These are phyloP conservation scores for Apodemus speciosus DNA, from an alignment of 2,113 vertebrate genomes.

Conservation along the genomic window DNA sequence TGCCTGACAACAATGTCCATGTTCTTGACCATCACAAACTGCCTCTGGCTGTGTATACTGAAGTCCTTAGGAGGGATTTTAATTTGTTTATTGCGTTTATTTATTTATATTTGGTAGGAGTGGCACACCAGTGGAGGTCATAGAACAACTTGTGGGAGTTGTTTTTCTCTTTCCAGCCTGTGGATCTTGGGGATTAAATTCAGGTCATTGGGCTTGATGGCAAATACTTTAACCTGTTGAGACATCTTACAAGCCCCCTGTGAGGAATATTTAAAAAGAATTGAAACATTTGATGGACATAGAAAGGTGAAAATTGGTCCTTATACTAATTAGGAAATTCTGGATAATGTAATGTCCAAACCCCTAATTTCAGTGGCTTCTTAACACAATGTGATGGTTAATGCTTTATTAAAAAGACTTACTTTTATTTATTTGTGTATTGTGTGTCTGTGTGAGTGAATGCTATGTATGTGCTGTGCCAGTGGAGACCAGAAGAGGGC, in stretches of 20 bases:
- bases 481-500: neutral
- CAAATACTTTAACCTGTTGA: neutral
- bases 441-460: neutral
- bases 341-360: neutral
- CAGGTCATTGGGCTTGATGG: neutral
- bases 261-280: neutral
- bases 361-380: neutral
- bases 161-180: neutral
- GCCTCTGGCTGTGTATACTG: neutral
- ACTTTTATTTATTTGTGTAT: neutral
- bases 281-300: neutral
- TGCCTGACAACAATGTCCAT: neutral
- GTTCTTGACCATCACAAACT: neutral
- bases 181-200: neutral
- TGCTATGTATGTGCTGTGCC: neutral
- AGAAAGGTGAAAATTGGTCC: neutral
- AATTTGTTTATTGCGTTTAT: neutral
- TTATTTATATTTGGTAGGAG: neutral
- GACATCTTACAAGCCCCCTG: neutral
- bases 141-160: neutral
- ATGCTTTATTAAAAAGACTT: neutral
- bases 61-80: neutral
- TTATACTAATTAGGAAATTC: neutral
- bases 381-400: neutral
- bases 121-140: neutral